Evolutionary conservation across 1,140 invertebrate genomes (phyloP).

Genomic region (Pararge aegeria): DNA sequence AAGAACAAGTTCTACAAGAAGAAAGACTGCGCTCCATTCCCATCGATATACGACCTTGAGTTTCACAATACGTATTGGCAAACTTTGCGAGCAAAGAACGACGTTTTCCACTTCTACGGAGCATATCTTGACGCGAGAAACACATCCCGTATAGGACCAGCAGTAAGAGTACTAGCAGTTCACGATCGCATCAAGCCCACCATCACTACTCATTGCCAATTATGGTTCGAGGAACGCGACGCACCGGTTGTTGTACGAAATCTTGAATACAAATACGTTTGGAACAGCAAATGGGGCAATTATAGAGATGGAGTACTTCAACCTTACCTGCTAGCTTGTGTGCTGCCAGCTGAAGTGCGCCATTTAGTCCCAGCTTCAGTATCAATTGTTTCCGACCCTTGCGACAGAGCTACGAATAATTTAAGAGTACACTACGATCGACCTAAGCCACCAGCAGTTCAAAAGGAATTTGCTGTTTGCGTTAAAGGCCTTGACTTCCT

Average conservation of each 20-base stretch:
- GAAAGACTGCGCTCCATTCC: conserved; percentile 89
- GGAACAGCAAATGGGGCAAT: conserved; percentile 97
- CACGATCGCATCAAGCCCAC: conserved; percentile 93
- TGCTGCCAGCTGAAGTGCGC: conserved; percentile 87
- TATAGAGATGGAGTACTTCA: conserved; percentile 95
- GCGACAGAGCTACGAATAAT: conserved; percentile 92
- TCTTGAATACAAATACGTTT: conserved; percentile 95
- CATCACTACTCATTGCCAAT: conserved; percentile 90
- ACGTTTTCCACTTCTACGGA: conserved; percentile 93
- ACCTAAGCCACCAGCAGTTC: conserved; percentile 65
- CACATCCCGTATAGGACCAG: conserved; percentile 87
- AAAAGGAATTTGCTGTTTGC: conserved; percentile 94
- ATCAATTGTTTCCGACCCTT: conserved; percentile 91
- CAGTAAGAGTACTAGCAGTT: conserved; percentile 93
- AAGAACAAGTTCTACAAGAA: conserved; percentile 85
- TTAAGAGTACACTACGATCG: conserved; percentile 91
- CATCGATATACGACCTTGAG: conserved; percentile 92
- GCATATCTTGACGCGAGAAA: conserved; percentile 93
- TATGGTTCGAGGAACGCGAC: conserved; percentile 93
- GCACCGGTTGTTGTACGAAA: conserved; percentile 89
- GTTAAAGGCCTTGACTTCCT: conserved; percentile 96
- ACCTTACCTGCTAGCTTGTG: conserved; percentile 94
- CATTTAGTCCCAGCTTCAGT: conserved; percentile 90
- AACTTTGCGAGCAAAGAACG: conserved; percentile 87
- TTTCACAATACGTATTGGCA: conserved; percentile 97